Evolutionary conservation across 2,113 vertebrate species (phyloP).

Genomic region (Ameiurus melas): DNA sequence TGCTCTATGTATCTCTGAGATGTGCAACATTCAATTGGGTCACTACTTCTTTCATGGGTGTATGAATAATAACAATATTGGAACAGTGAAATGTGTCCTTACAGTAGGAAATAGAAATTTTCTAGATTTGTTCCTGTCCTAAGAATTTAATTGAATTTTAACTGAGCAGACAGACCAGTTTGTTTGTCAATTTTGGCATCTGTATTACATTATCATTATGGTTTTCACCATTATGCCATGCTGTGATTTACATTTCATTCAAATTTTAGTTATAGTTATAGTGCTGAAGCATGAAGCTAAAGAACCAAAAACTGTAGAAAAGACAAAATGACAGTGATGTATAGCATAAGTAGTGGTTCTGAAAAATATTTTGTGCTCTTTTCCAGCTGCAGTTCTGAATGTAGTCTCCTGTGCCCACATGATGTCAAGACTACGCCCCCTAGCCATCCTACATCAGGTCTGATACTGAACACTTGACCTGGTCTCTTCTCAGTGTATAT

Average conservation of each 20-base stretch:
- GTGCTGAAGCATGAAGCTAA: neutral
- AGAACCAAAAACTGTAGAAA: neutral
- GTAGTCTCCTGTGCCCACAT: neutral
- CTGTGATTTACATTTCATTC: neutral
- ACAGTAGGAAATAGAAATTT: neutral
- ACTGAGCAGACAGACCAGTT: neutral
- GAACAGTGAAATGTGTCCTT: neutral
- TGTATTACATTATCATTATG: neutral
- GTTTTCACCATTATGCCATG: neutral
- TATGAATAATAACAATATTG: neutral
- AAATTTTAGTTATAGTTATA: neutral
- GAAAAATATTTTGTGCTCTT: neutral
- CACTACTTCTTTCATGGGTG: neutral
- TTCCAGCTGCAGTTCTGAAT: conserved; percentile 21
- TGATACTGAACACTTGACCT: neutral
- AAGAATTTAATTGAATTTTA: neutral
- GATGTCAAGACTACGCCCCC: neutral
- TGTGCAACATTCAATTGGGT: neutral
- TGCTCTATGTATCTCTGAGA: neutral
- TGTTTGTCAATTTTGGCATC: neutral
- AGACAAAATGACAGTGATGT: neutral
- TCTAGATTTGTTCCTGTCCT: neutral
- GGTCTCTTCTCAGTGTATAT: neutral
- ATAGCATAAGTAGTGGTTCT: neutral
- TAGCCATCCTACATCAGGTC: neutral